These are phyloP conservation scores for Paratilapia polleni DNA, from an alignment of 2,113 vertebrate genomes.

Conservation along the genomic window DNA sequence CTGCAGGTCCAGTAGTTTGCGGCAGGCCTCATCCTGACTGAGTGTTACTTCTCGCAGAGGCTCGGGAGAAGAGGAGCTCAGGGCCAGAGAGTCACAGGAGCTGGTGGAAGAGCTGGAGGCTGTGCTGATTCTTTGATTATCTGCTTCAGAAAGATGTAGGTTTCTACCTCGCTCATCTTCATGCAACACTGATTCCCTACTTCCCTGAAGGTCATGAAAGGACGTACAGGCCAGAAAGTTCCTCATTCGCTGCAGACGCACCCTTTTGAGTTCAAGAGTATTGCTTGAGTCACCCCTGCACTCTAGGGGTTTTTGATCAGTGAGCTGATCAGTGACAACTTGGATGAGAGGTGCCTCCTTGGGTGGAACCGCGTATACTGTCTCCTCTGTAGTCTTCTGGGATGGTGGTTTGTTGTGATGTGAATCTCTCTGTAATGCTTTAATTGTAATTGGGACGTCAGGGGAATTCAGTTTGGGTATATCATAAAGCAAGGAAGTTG, in stretches of 20 bases:
- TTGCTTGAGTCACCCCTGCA: conserved; percentile 68
- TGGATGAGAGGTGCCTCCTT: conserved; percentile 11
- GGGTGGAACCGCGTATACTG: conserved; percentile 57
- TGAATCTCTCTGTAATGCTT: conserved; percentile 1
- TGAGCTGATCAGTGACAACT: not conserved
- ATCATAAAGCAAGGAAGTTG: conserved; percentile 63
- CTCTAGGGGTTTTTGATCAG: conserved; percentile 69
- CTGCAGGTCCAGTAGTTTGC: conserved; percentile 82
- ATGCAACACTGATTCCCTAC: not conserved
- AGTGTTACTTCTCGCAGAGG: conserved; percentile 77
- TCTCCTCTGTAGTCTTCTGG: conserved; percentile 25
- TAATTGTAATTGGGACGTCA: conserved; percentile 28
- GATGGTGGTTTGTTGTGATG: conserved; percentile 70
- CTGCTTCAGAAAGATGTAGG: conserved; percentile 52
- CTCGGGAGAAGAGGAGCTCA: conserved; percentile 78
- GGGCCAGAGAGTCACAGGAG: conserved; percentile 79
- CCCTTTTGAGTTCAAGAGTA: conserved; percentile 79
- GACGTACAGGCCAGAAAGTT: conserved; percentile 22
- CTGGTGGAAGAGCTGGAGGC: conserved; percentile 82
- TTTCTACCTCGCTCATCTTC: conserved; percentile 11
- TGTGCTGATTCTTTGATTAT: conserved; percentile 82
- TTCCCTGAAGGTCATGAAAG: conserved; percentile 21
- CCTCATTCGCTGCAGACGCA: conserved; percentile 45
- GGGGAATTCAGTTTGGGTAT: conserved; percentile 64
- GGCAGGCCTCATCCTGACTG: conserved; percentile 81